Conservation (phyloP, 1,140 invertebrate species). For the Drosophila oshimai region DNA sequence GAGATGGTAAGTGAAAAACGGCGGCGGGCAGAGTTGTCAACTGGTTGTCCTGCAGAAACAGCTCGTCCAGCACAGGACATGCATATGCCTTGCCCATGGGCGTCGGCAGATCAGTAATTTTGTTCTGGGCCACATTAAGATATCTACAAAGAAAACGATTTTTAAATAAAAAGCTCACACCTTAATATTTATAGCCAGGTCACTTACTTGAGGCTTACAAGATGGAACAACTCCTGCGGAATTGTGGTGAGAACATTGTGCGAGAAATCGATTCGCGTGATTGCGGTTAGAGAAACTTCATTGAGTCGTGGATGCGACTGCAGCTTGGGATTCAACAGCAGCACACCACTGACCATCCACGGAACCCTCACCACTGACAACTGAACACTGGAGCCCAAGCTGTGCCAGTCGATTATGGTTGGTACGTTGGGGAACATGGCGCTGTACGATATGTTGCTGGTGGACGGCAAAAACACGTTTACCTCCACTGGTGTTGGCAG, state of each 20-base stretch:
- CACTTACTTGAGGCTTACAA: conserved; percentile 86
- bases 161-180: too few relatives aligned
- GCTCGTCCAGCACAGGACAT: conserved; percentile 92
- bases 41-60: conserved; percentile 94
- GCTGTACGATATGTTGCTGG: conserved; percentile 89
- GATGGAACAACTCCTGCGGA: conserved; percentile 92
- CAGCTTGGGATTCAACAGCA: conserved; percentile 93
- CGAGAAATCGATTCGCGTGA: conserved; percentile 97
- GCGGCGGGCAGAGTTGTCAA: conserved; percentile 91
- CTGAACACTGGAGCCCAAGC: conserved; percentile 87
- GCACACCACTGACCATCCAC: conserved; percentile 93
- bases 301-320: conserved; percentile 87
- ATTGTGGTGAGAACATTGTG: conserved; percentile 92
- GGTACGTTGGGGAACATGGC: conserved; percentile 92
- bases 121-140: conserved; percentile 94
- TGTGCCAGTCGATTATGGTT: conserved; percentile 98
- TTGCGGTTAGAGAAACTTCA: conserved; percentile 91
- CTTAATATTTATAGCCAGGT: not conserved
- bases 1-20: conserved; percentile 90
- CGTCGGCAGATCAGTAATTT: conserved; percentile 85
- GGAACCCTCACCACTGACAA: conserved; percentile 88
- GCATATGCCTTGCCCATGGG: conserved; percentile 82
- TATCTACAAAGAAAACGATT: conserved; percentile 83
- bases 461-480: conserved; percentile 84
- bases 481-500: conserved; percentile 86